phyloP scores from a whole-genome alignment of 2,113 vertebrate species.

The Corythaixoides concolor region DNA sequence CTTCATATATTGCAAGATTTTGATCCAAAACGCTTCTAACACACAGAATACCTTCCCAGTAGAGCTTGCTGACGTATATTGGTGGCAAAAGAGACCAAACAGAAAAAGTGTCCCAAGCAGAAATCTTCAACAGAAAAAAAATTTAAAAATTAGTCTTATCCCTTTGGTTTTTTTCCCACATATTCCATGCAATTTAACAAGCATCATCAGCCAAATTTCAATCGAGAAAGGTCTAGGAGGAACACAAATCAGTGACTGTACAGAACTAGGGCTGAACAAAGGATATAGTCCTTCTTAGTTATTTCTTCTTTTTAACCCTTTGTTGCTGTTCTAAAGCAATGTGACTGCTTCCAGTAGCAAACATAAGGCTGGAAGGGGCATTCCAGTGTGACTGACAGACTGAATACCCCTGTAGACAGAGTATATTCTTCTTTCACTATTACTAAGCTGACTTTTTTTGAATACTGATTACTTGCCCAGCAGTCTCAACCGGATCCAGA shows the following conservation, averaged over 20 bases:
- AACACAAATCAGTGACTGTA: not conserved
- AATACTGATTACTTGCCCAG: not conserved
- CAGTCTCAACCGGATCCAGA: constrained; percentile 23
- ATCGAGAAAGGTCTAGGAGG: not conserved
- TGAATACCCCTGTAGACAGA: not conserved
- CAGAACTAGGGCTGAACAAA: not conserved
- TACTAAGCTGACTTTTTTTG: not conserved
- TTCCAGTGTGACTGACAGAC: not conserved
- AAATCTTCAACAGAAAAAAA: not conserved
- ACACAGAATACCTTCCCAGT: not conserved
- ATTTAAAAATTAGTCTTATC: not conserved
- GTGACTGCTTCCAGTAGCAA: not conserved
- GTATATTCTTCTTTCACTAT: not conserved
- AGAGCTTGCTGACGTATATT: not conserved
- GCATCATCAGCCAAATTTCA: not conserved
- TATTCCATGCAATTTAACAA: not conserved
- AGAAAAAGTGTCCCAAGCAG: not conserved
- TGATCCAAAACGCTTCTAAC: not conserved
- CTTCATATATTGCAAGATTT: not conserved
- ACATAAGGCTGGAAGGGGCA: not conserved
- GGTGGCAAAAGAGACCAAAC: not conserved
- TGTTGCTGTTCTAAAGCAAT: not conserved
- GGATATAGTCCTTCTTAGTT: not conserved
- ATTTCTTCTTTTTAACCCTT: not conserved
- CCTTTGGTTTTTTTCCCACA: accelerated